A percentile compares a stretch with the other conserved stretches of the same genome.
Evolutionary conservation across 37 sponge, comb jelly and placozoan species (phyloP).

Genomic region (Bolinopsis microptera): DNA sequence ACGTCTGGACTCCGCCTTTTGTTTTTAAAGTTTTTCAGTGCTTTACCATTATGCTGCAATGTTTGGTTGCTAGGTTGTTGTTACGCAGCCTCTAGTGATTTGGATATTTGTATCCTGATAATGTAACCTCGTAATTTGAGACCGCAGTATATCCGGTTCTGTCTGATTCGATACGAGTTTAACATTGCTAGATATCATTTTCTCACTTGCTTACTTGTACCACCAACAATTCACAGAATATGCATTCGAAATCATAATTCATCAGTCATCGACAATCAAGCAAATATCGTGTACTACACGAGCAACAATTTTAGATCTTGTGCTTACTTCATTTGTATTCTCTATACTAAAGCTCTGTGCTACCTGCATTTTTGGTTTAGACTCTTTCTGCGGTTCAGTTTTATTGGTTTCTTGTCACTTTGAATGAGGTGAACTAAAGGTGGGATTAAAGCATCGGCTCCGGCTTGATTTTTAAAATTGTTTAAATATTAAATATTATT

Average conservation of each 20-base stretch:
- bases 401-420: background rate
- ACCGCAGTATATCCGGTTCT: no score
- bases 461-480: no score
- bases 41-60: background rate
- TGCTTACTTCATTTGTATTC: background rate
- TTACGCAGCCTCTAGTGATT: background rate
- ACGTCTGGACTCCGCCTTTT: background rate
- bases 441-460: no score
- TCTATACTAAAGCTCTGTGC: background rate
- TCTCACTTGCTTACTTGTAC: no score
- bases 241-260: slow-evolving; percentile 18
- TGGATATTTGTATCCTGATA: background rate
- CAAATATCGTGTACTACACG: background rate
- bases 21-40: background rate
- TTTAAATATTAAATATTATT: no score
- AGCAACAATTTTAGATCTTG: background rate
- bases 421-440: background rate
- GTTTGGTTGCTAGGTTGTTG: background rate
- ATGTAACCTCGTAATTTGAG: background rate
- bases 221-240: background rate
- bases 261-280: background rate
- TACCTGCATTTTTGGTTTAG: no score
- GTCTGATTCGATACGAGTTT: background rate
- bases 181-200: background rate
- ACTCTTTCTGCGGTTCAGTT: no score